phyloP scores from a whole-genome alignment of 2,113 vertebrate species.

The Sisor rabdophorus region DNA sequence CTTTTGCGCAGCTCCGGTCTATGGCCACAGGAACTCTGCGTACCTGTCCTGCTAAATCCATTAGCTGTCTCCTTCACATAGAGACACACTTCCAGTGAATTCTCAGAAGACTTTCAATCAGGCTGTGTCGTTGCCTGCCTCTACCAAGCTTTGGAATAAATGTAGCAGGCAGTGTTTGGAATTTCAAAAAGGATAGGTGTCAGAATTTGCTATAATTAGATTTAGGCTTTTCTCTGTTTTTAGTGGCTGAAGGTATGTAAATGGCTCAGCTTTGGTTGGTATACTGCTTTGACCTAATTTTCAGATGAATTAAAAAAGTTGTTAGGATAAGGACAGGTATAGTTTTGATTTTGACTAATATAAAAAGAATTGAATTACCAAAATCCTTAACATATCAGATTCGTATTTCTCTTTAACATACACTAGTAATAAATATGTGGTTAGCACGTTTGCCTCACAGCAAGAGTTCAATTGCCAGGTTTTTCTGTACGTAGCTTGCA shows the following conservation, averaged over 20 bases:
- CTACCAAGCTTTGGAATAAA: conserved; percentile 41
- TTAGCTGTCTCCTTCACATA: conserved; percentile 61
- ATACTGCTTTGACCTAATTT: background rate
- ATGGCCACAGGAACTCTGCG: conserved; percentile 69
- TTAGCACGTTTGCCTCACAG: too few species aligned
- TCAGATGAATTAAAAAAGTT: too few species aligned
- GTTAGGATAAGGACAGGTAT: too few species aligned
- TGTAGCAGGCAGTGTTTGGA: conserved; percentile 43
- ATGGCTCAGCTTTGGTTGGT: background rate
- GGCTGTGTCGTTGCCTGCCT: conserved; percentile 12
- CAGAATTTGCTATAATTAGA: conserved; percentile 20
- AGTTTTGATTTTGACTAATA: too few species aligned
- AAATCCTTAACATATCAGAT: too few species aligned
- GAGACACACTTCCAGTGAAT: conserved; percentile 63
- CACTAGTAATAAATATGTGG: too few species aligned
- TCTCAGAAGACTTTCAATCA: conserved; percentile 71
- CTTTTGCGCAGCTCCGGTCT: conserved; percentile 69
- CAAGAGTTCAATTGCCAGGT: too few species aligned
- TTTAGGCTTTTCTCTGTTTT: conserved; percentile 6
- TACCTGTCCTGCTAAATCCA: conserved; percentile 76
- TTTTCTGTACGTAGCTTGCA: too few species aligned
- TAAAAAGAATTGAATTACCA: too few species aligned
- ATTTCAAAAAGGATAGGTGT: conserved; percentile 34
- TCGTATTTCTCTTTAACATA: too few species aligned
- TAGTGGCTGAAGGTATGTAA: background rate